Conservation (phyloP, 2,888 invertebrate species). For the Tromatobia lineatoria region DNA sequence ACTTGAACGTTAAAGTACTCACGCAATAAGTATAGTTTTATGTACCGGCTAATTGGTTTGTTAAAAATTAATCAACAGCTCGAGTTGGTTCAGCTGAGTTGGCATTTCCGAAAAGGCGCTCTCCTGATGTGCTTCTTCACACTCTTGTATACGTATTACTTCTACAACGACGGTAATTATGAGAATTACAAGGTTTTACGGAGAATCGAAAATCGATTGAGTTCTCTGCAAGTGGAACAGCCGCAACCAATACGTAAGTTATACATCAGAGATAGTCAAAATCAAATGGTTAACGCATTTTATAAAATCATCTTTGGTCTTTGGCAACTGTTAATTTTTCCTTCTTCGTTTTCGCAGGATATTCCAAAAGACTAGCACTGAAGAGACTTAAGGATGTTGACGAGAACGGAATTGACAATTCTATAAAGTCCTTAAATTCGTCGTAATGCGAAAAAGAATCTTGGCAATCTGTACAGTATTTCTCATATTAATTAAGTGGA, state of each 20-base stretch:
- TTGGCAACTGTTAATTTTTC: conserved; percentile 24
- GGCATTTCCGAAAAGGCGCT: conserved; percentile 78
- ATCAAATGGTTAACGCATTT: background rate
- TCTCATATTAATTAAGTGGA: background rate
- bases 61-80: conserved; percentile 65
- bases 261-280: background rate
- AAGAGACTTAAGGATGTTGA: conserved; percentile 69
- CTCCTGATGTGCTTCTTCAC: conserved; percentile 76
- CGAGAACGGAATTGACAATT: background rate
- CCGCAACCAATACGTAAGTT: conserved; percentile 45
- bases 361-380: conserved; percentile 76
- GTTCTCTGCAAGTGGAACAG: conserved; percentile 55
- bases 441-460: background rate
- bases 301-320: no score
- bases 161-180: conserved; percentile 76
- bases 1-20: no score
- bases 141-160: conserved; percentile 77
- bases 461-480: background rate
- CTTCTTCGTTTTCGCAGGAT: conserved; percentile 71
- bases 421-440: background rate
- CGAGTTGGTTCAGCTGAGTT: conserved; percentile 73
- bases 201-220: conserved; percentile 79
- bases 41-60: background rate
- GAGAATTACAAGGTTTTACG: conserved; percentile 78
- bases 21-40: background rate